Percentiles rank a stretch among this genome's conserved stretches.
phyloP scores from a whole-genome alignment of 2,113 vertebrate species.

The Porphyrio hochstetteri region DNA sequence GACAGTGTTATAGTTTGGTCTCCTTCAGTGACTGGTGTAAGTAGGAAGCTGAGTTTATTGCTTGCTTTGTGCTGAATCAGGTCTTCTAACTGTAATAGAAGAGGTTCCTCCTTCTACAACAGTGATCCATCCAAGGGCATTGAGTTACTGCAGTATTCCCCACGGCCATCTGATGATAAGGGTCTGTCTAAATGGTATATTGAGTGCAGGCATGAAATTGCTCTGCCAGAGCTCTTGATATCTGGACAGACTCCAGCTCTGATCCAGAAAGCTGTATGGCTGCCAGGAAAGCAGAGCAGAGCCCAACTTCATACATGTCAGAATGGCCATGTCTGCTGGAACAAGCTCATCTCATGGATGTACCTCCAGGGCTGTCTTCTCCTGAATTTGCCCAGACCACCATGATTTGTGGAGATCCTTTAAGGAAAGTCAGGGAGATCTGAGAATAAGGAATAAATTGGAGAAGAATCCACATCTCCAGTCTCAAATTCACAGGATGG shows the following conservation, averaged over 20 bases:
- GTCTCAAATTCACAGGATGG: background rate
- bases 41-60: background rate
- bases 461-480: background rate
- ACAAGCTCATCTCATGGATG: background rate
- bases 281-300: background rate
- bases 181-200: background rate
- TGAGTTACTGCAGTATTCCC: background rate
- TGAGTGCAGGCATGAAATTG: background rate
- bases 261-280: background rate
- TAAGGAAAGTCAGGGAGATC: background rate
- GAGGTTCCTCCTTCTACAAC: background rate
- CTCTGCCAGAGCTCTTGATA: background rate
- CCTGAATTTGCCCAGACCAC: background rate
- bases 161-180: background rate
- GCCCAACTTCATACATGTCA: rapidly evolving
- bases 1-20: background rate
- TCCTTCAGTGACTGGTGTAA: background rate
- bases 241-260: background rate
- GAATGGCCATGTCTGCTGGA: background rate
- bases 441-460: background rate
- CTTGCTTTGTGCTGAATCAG: background rate
- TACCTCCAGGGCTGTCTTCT: background rate
- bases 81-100: background rate
- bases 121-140: background rate
- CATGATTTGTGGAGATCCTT: rapidly evolving